phyloP scores from a whole-genome alignment of 2,888 invertebrate species.

The Lasioglossum morio region DNA sequence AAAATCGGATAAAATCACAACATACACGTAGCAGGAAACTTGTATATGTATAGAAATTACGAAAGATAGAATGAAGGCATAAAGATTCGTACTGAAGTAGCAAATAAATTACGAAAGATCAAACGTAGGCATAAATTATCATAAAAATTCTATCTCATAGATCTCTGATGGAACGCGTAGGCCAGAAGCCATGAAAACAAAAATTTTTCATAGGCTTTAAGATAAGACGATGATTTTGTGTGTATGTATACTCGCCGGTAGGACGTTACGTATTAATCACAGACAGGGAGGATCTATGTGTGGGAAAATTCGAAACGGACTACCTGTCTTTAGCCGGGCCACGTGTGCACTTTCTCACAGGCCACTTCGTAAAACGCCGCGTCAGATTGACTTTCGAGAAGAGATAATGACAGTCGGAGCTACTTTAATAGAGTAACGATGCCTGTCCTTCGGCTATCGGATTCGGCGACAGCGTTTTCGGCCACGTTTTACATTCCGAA shows the following conservation, averaged over 20 bases:
- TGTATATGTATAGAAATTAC: background rate
- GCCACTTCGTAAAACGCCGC: slow-evolving; percentile 35
- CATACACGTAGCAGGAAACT: background rate
- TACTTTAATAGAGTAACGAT: slow-evolving; percentile 39
- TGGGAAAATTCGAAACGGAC: slow-evolving; percentile 62
- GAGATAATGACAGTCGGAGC: slow-evolving; percentile 55
- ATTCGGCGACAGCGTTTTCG: slow-evolving; percentile 8
- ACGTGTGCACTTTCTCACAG: slow-evolving; percentile 50
- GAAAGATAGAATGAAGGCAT: background rate
- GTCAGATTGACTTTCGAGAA: slow-evolving; percentile 51
- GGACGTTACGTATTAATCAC: slow-evolving; percentile 45
- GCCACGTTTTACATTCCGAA: slow-evolving; percentile 19
- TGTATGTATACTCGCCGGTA: slow-evolving; percentile 26
- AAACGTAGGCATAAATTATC: background rate
- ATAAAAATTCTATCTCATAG: background rate
- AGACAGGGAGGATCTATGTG: slow-evolving; percentile 25
- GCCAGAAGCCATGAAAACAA: background rate
- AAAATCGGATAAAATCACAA: background rate
- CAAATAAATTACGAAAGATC: background rate
- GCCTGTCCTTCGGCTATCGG: slow-evolving; percentile 33
- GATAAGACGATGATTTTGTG: slow-evolving; percentile 37
- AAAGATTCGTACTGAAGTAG: background rate
- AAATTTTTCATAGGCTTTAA: slow-evolving; percentile 13
- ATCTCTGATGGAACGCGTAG: background rate
- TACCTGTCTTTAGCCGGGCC: slow-evolving; percentile 71